These are phyloP conservation scores for Phrynosoma blainvillii DNA, from an alignment of 2,113 vertebrate genomes.

Conservation along the genomic window DNA sequence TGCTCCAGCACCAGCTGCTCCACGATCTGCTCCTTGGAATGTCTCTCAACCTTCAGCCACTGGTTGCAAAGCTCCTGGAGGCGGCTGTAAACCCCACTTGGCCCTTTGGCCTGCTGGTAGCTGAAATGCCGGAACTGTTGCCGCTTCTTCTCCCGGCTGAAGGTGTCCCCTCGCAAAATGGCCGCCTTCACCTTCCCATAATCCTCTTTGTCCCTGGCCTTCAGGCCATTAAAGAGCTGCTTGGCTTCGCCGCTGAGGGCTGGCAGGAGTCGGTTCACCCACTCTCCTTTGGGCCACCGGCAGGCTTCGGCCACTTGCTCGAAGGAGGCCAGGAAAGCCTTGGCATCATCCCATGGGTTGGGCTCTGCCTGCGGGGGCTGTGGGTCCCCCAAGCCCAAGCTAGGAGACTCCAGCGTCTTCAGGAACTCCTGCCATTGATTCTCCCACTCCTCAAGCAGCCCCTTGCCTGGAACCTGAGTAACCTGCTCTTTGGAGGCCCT, in stretches of 20 bases:
- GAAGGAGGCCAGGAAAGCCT: neutral
- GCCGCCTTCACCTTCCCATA: constrained; percentile 8
- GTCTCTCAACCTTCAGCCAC: constrained; percentile 11
- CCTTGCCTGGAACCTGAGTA: neutral
- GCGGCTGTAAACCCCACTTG: neutral
- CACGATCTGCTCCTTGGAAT: constrained; percentile 12
- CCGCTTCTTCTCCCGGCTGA: neutral
- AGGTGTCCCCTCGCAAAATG: neutral
- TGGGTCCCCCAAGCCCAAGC: neutral
- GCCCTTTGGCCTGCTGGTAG: constrained; percentile 1
- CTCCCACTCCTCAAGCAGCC: neutral
- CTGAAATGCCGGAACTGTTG: constrained; percentile 5
- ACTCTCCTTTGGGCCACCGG: neutral
- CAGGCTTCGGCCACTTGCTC: neutral
- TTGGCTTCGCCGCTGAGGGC: neutral
- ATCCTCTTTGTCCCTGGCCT: neutral
- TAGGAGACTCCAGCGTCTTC: neutral
- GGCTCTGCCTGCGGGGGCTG: neutral
- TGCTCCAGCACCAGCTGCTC: constrained; percentile 17
- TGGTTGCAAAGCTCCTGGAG: neutral
- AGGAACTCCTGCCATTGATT: neutral
- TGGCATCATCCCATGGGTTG: neutral
- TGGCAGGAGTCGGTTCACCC: neutral
- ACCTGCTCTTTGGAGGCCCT: neutral
- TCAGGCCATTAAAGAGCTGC: neutral